These are phyloP conservation scores for Nerophis ophidion DNA, from an alignment of 2,113 vertebrate species.

Conservation along the genomic window DNA sequence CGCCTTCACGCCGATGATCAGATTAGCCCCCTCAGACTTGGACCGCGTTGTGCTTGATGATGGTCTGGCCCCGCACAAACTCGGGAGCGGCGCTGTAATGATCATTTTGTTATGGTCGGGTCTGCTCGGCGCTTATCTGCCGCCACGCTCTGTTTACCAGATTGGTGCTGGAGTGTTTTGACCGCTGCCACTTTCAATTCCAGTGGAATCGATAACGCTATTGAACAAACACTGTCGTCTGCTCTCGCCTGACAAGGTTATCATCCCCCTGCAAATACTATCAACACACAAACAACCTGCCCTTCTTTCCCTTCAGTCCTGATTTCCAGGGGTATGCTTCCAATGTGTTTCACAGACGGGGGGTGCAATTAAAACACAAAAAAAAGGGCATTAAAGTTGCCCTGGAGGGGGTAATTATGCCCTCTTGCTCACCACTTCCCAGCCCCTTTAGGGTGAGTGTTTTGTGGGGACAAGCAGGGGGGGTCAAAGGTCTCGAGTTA, in stretches of 20 bases:
- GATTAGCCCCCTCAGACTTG: constrained; percentile 35
- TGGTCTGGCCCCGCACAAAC: constrained; percentile 18
- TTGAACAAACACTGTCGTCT: constrained; percentile 52
- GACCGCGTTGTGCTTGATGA: constrained; percentile 16
- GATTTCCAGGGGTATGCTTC: constrained; percentile 64
- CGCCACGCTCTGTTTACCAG: constrained; percentile 55
- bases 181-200: constrained; percentile 53
- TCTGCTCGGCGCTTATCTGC: constrained; percentile 54
- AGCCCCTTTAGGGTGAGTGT: constrained; percentile 47
- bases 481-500: constrained; percentile 54
- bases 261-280: constrained; percentile 41
- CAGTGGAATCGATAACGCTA: constrained; percentile 51
- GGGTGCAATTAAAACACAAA: constrained; percentile 74
- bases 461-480: constrained; percentile 16
- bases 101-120: constrained; percentile 43
- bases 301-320: constrained; percentile 19
- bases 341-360: constrained; percentile 67
- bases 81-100: constrained; percentile 18
- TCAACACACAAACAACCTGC: constrained; percentile 33
- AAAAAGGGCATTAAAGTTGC: constrained; percentile 68
- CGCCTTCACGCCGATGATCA: constrained; percentile 51
- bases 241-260: constrained; percentile 49
- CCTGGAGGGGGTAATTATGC: constrained; percentile 72
- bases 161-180: constrained; percentile 45
- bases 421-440: constrained; percentile 49